phyloP scores from a whole-genome alignment of 2,113 vertebrate species.

The Mus musculus region DNA sequence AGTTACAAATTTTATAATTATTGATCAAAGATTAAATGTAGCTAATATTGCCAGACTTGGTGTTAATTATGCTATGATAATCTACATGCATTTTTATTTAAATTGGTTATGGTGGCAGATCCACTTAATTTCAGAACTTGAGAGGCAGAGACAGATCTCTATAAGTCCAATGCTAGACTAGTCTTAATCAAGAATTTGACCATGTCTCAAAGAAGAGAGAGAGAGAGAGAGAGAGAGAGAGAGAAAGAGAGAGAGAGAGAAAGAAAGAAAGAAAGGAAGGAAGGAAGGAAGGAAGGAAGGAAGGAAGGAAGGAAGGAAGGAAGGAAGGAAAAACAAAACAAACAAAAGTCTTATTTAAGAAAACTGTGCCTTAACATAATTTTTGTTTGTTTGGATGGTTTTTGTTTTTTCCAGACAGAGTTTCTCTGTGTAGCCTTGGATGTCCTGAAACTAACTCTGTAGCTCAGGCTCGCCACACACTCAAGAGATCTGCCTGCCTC shows the following conservation, averaged over 20 bases:
- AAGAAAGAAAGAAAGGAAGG: not conserved
- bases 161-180: not conserved
- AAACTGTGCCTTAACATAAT: conserved; percentile 22
- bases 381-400: not conserved
- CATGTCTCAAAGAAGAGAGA: not conserved
- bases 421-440: not conserved
- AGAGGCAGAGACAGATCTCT: not conserved
- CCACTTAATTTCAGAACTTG: not conserved
- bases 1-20: conserved; percentile 27
- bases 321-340: too few species aligned
- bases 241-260: too few species aligned
- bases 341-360: not conserved
- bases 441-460: not conserved
- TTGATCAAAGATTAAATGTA: not conserved
- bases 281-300: not conserved
- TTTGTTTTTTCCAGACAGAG: not conserved
- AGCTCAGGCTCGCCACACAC: not conserved
- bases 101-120: not conserved
- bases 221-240: too few species aligned
- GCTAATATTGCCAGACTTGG: conserved; percentile 11
- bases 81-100: not conserved
- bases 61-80: conserved; percentile 2
- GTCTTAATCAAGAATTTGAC: not conserved
- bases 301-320: too few species aligned
- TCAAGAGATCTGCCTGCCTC: not conserved